A percentile compares a stretch with the other conserved stretches of the same genome.
phyloP scores from a whole-genome alignment of 2,888 invertebrate genomes.

The Pachliopta kotzebuea region DNA sequence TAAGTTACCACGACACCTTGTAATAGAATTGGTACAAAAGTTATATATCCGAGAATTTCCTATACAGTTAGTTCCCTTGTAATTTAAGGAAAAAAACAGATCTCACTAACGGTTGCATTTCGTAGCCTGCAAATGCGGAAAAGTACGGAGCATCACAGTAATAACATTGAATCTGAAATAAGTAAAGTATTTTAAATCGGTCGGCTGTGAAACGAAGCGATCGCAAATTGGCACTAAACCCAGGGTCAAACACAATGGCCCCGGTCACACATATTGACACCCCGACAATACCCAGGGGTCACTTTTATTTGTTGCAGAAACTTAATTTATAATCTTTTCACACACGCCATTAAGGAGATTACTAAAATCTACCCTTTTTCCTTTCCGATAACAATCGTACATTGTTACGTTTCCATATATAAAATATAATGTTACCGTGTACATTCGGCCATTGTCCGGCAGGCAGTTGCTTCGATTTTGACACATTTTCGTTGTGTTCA shows the following conservation, averaged over 20 bases:
- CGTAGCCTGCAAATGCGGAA: slow-evolving; percentile 15
- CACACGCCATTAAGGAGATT: slow-evolving; percentile 80
- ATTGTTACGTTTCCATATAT: slow-evolving; percentile 73
- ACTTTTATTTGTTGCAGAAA: slow-evolving; percentile 80
- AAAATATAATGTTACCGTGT: slow-evolving; percentile 72
- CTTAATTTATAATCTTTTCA: slow-evolving; percentile 82
- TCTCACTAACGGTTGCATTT: neutral
- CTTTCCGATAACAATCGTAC: slow-evolving; percentile 70
- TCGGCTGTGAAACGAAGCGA: slow-evolving; percentile 56
- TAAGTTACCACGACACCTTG: too few species aligned
- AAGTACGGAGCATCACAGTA: slow-evolving; percentile 39
- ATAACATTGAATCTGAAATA: slow-evolving; percentile 44
- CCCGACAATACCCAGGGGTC: slow-evolving; percentile 77
- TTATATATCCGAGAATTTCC: too few species aligned
- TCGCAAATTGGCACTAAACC: slow-evolving; percentile 75
- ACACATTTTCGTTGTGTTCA: slow-evolving; percentile 70
- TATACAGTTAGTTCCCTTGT: neutral
- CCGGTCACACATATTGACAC: slow-evolving; percentile 81
- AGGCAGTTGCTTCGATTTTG: slow-evolving; percentile 69
- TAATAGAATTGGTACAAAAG: too few species aligned
- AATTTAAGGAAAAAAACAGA: slow-evolving; percentile 30
- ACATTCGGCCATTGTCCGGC: slow-evolving; percentile 55
- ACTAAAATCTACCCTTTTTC: slow-evolving; percentile 78
- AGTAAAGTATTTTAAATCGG: slow-evolving; percentile 55
- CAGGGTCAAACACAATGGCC: slow-evolving; percentile 73